A percentile compares a stretch with the other conserved stretches of the same genome.
Conservation (phyloP, 37 sponge, comb jelly and placozoan species). For the Chondrilla cf. caribensis region DNA sequence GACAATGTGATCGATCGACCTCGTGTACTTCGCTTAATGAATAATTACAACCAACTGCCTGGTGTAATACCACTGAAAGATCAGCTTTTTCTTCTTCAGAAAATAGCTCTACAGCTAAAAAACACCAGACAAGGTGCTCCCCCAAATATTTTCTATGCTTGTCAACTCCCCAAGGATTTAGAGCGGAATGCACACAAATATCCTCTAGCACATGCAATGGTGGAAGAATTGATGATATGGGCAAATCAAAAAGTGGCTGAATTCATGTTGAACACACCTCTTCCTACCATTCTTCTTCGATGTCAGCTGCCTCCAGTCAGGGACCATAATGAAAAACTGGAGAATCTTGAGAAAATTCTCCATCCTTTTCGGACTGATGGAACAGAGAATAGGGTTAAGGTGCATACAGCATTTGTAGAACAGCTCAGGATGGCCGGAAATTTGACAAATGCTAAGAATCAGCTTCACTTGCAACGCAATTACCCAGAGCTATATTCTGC, state of each 20-base stretch:
- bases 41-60: not conserved
- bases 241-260: slow-evolving; percentile 50
- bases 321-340: not conserved
- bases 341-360: not conserved
- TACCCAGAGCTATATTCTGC: slow-evolving; percentile 56
- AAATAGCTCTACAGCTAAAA: slow-evolving; percentile 30
- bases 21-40: too few species aligned
- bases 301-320: slow-evolving; percentile 40
- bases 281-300: slow-evolving; percentile 32
- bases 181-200: slow-evolving; percentile 6
- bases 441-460: not conserved
- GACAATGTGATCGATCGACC: not conserved
- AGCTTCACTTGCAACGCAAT: not conserved
- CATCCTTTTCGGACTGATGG: not conserved
- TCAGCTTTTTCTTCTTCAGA: slow-evolving; percentile 26
- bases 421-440: not conserved
- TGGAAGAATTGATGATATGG: slow-evolving; percentile 77
- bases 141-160: not conserved
- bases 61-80: not conserved
- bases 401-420: too few species aligned
- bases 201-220: slow-evolving; percentile 44
- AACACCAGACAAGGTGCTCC: slow-evolving; percentile 14
- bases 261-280: not conserved
- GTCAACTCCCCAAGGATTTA: slow-evolving; percentile 21
- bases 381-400: too few species aligned